These are phyloP conservation scores for Capromys pilorides DNA, from an alignment of 2,797 vertebrate genomes.

Conservation along the genomic window DNA sequence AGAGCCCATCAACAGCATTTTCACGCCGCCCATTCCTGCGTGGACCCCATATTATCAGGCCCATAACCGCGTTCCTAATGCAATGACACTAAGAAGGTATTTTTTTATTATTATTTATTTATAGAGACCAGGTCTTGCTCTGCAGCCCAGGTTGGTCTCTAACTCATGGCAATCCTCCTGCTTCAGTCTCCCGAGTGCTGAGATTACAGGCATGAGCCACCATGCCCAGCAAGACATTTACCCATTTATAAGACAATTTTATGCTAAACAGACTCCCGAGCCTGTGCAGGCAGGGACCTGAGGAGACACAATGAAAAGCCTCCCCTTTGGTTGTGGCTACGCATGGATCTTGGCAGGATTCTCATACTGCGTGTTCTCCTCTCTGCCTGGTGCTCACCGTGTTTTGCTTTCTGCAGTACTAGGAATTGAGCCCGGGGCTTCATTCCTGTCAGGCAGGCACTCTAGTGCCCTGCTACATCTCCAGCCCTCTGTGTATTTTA, in stretches of 20 bases:
- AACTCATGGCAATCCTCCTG: neutral
- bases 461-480: neutral
- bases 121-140: neutral
- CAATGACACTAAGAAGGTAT: neutral
- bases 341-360: neutral
- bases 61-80: slow-evolving; percentile 16
- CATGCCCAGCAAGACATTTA: neutral
- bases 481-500: neutral
- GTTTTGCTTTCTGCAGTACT: neutral
- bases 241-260: neutral
- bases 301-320: neutral
- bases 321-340: neutral
- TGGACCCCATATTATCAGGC: neutral
- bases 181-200: neutral
- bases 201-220: neutral
- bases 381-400: neutral
- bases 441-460: neutral
- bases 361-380: neutral
- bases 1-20: neutral
- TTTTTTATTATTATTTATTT: neutral
- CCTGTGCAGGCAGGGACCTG: neutral
- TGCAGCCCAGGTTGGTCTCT: neutral
- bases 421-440: neutral
- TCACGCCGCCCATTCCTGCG: neutral
- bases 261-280: slow-evolving; percentile 6